phyloP scores from a whole-genome alignment of 2,888 invertebrate species.

The Callyntrura sp. region DNA sequence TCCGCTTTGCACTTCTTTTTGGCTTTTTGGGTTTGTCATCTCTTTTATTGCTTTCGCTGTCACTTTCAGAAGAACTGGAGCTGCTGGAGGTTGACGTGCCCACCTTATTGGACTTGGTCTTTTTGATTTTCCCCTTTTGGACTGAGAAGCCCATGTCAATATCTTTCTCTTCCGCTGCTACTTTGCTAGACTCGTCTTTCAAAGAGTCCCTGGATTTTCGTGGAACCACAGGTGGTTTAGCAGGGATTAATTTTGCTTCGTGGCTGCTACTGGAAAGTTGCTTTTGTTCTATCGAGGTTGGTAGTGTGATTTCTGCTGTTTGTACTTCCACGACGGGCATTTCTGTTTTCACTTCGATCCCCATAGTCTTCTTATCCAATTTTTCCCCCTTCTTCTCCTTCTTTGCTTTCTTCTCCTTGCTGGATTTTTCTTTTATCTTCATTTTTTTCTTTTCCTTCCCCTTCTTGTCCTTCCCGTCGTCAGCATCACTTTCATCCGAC shows the following conservation, averaged over 20 bases:
- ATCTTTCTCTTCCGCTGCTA: not conserved
- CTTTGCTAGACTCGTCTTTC: constrained; percentile 41
- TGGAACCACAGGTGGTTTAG: constrained; percentile 81
- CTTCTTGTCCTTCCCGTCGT: constrained; percentile 63
- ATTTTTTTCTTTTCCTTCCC: constrained; percentile 73
- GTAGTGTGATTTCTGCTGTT: constrained; percentile 62
- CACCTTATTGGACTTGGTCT: constrained; percentile 63
- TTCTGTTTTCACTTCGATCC: constrained; percentile 59
- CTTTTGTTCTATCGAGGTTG: constrained; percentile 56
- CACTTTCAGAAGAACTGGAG: constrained; percentile 67
- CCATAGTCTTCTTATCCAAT: constrained; percentile 56
- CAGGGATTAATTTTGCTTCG: constrained; percentile 76
- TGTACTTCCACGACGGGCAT: constrained; percentile 55
- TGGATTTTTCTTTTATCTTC: constrained; percentile 65
- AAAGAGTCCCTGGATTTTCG: constrained; percentile 78
- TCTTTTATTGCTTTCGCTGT: constrained; percentile 68
- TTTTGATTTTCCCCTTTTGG: constrained; percentile 62
- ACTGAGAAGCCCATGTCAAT: not conserved
- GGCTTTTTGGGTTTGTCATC: constrained; percentile 82
- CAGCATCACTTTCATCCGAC: constrained; percentile 80
- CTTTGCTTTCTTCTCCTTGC: constrained; percentile 59
- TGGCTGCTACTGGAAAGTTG: constrained; percentile 70
- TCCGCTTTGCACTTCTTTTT: constrained; percentile 83
- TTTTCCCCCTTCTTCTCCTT: constrained; percentile 68
- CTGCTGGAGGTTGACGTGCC: constrained; percentile 71